A percentile compares a stretch with the other conserved stretches of the same genome.
phyloP scores from a whole-genome alignment of 2,888 invertebrate genomes.

The Aspidiotus rigidus region DNA sequence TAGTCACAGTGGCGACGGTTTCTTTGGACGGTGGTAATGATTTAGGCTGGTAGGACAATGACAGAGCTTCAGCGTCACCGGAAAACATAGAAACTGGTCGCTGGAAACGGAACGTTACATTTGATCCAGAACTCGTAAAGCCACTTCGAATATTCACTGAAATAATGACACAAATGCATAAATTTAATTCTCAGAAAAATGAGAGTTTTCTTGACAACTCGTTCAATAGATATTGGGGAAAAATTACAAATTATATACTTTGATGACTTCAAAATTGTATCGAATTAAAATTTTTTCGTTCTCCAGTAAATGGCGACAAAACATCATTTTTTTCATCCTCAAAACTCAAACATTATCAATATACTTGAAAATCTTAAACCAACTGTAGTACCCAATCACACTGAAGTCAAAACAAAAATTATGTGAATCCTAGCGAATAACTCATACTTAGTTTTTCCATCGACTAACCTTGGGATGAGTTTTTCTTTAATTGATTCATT shows the following conservation, averaged over 20 bases:
- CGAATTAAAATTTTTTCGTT: no score
- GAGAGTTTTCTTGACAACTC: neutral
- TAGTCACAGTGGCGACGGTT: slow-evolving; percentile 16
- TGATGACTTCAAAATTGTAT: no score
- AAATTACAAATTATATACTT: no score
- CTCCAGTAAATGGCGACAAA: no score
- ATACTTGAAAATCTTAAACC: no score
- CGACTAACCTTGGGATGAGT: slow-evolving; percentile 42
- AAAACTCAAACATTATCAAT: no score
- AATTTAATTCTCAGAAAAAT: neutral
- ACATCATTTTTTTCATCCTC: no score
- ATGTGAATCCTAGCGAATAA: neutral
- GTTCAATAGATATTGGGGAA: no score
- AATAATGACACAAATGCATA: neutral
- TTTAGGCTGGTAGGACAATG: slow-evolving; percentile 7
- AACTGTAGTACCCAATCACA: no score
- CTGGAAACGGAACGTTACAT: slow-evolving; percentile 30
- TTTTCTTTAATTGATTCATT: slow-evolving; percentile 62
- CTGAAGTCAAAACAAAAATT: neutral
- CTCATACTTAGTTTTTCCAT: neutral
- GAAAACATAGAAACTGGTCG: slow-evolving; percentile 32
- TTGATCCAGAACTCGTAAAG: slow-evolving; percentile 25
- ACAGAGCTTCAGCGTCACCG: slow-evolving; percentile 5
- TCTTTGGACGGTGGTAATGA: slow-evolving; percentile 28
- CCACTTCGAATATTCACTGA: slow-evolving; percentile 18